phyloP scores from a whole-genome alignment of 2,113 vertebrate species.

The Capreolus pygargus region DNA sequence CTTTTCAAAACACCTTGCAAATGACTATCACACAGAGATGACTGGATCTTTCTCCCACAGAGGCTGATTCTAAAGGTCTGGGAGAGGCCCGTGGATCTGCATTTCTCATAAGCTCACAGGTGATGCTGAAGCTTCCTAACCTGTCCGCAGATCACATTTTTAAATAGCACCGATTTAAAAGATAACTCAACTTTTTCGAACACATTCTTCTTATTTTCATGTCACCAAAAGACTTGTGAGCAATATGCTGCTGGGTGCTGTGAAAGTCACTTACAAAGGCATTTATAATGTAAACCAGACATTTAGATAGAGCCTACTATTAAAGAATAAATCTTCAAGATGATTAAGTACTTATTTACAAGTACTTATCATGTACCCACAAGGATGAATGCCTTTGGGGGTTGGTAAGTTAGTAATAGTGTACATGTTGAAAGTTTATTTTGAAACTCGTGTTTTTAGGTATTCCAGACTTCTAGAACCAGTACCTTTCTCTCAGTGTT shows the following conservation, averaged over 20 bases:
- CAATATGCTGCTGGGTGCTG: neutral
- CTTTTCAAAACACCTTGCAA: neutral
- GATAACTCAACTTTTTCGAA: neutral
- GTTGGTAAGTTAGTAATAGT: neutral
- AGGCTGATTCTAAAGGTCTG: neutral
- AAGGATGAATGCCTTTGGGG: neutral
- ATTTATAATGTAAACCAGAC: conserved; percentile 46
- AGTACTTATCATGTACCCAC: neutral
- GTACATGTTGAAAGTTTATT: neutral
- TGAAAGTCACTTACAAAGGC: conserved; percentile 21
- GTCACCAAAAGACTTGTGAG: conserved; percentile 3
- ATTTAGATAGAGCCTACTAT: neutral
- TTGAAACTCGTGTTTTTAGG: neutral
- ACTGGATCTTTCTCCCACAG: neutral
- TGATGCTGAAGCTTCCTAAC: neutral
- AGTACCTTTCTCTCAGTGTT: neutral
- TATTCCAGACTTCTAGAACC: neutral
- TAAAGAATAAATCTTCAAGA: conserved; percentile 27
- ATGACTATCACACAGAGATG: neutral
- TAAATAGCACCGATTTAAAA: neutral
- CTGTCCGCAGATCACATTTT: neutral
- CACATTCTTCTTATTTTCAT: conserved; percentile 5
- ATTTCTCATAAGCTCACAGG: conserved; percentile 10
- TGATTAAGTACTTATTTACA: neutral
- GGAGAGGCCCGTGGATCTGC: neutral